These are phyloP conservation scores for Ariopsis seemanni DNA, from an alignment of 2,113 vertebrate species.

Conservation along the genomic window DNA sequence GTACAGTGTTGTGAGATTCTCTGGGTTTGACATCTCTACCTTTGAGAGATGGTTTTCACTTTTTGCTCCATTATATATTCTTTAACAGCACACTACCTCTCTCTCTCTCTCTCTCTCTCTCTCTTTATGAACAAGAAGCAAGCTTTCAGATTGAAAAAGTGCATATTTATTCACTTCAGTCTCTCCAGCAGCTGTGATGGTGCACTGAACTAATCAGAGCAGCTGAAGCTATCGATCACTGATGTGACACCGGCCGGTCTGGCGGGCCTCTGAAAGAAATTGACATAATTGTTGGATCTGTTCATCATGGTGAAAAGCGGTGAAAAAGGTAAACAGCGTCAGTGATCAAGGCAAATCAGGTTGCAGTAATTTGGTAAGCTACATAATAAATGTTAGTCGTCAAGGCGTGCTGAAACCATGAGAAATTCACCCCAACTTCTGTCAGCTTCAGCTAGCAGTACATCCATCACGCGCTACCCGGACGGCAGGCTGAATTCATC, in stretches of 20 bases:
- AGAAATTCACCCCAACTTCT: constrained; percentile 32
- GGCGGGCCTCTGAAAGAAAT: constrained; percentile 13
- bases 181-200: background rate
- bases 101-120: too few relatives aligned
- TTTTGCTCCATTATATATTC: constrained; percentile 11
- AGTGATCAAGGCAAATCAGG: constrained; percentile 19
- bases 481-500: constrained; percentile 29
- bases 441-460: constrained; percentile 15
- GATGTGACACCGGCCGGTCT: background rate
- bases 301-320: background rate
- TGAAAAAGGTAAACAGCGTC: constrained; percentile 16
- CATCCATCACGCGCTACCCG: constrained; percentile 35
- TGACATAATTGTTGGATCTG: constrained; percentile 38
- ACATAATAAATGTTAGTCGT: constrained; percentile 34
- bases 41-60: constrained; percentile 21
- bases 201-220: constrained; percentile 6
- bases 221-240: constrained; percentile 25
- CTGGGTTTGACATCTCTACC: background rate
- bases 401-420: constrained; percentile 13
- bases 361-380: constrained; percentile 32
- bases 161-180: constrained; percentile 5
- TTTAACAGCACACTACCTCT: background rate
- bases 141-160: background rate
- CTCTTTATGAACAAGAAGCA: background rate
- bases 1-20: background rate